Conservation (phyloP, 2,113 vertebrate genomes). For the Scytalopus superciliaris region DNA sequence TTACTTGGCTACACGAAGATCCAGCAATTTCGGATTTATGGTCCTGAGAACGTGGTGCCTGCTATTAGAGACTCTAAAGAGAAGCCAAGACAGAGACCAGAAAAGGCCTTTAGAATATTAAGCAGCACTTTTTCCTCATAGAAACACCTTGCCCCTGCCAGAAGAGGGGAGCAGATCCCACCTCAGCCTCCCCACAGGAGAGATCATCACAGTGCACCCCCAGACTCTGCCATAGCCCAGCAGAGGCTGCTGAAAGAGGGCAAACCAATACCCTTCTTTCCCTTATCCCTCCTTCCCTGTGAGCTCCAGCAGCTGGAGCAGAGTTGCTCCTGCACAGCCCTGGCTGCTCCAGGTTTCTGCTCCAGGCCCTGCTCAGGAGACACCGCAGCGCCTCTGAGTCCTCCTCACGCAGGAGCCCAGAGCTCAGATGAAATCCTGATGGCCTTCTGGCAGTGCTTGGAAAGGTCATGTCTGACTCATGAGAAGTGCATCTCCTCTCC, state of each 20-base stretch:
- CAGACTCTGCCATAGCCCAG: not conserved
- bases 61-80: not conserved
- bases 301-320: rapidly evolving
- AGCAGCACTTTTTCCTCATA: not conserved
- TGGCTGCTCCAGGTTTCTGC: not conserved
- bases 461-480: slow-evolving; percentile 1
- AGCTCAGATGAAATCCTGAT: not conserved
- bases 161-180: not conserved
- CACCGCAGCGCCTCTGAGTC: rapidly evolving
- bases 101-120: not conserved
- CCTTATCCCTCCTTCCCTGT: rapidly evolving
- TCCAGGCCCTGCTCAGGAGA: rapidly evolving
- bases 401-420: not conserved
- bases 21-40: not conserved
- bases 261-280: not conserved
- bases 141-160: not conserved
- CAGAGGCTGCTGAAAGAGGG: not conserved
- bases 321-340: not conserved
- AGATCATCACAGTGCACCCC: not conserved
- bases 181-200: not conserved
- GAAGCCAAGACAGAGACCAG: not conserved
- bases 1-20: not conserved
- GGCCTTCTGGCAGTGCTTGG: not conserved
- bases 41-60: not conserved
- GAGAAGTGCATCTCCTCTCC: not conserved